Conservation (phyloP, 2,113 vertebrate genomes). For the Muscicapa adusta region DNA sequence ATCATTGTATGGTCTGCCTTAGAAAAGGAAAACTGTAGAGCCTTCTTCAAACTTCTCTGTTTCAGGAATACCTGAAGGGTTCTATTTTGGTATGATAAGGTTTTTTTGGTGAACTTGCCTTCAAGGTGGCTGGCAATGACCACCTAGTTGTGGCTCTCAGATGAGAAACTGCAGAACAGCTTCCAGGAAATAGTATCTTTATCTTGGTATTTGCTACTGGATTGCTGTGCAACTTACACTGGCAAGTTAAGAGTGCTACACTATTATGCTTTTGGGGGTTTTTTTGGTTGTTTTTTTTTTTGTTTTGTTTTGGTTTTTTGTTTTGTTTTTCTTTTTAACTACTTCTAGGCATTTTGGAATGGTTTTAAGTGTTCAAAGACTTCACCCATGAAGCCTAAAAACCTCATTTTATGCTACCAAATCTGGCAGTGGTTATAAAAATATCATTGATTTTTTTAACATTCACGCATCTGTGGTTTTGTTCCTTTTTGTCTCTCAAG, state of each 20-base stretch:
- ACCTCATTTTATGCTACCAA: not conserved
- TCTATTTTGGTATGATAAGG: not conserved
- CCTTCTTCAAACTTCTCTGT: not conserved
- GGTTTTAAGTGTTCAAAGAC: not conserved
- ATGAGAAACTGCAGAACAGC: not conserved
- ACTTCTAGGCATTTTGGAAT: not conserved
- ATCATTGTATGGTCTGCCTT: not conserved
- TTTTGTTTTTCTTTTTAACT: not conserved
- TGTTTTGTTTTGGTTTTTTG: not conserved
- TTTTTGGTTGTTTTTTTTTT: not conserved
- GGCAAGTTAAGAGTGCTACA: not conserved
- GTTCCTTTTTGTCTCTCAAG: not conserved
- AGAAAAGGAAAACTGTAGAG: not conserved
- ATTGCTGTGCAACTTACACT: not conserved
- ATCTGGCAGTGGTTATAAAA: not conserved
- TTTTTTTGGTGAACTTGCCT: not conserved
- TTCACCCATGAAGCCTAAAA: not conserved
- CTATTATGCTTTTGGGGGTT: fast-evolving
- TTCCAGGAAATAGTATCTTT: not conserved
- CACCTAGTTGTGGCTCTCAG: not conserved
- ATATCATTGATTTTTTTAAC: not conserved
- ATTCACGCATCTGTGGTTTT: not conserved
- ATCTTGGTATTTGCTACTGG: not conserved
- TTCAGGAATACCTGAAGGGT: not conserved
- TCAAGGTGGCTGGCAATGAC: not conserved